Evolutionary conservation across 2,797 vertebrate species (phyloP).

Genomic region (Acrocephalus scirpaceus): DNA sequence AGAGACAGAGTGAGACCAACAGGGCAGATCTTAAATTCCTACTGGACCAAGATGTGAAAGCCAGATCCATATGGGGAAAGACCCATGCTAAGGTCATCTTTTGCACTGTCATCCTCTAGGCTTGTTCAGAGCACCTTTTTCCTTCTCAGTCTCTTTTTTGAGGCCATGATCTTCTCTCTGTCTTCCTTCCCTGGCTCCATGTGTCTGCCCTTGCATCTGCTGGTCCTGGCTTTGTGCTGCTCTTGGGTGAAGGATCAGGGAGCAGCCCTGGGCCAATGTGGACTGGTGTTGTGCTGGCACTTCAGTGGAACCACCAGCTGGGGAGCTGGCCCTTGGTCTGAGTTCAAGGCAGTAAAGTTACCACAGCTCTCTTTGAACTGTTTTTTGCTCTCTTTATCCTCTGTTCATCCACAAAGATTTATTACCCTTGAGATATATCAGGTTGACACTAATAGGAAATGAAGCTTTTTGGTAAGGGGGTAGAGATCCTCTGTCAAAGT

Average conservation of each 20-base stretch:
- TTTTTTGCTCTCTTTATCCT: background rate
- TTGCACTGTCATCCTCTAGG: background rate
- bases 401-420: background rate
- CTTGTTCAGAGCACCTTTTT: background rate
- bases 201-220: background rate
- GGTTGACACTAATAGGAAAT: slow-evolving; percentile 10
- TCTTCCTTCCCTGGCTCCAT: background rate
- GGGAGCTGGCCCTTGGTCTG: background rate
- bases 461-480: background rate
- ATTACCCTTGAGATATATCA: slow-evolving; percentile 19
- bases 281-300: background rate
- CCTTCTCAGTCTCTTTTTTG: background rate
- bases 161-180: background rate
- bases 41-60: background rate
- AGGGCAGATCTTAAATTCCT: background rate
- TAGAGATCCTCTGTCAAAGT: background rate
- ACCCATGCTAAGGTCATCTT: background rate
- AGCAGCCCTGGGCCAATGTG: background rate
- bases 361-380: background rate
- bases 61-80: background rate
- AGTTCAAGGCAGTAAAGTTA: background rate
- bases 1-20: background rate
- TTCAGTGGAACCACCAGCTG: background rate
- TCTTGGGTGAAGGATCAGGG: background rate
- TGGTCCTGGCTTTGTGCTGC: background rate